Percentiles rank a stretch among this genome's conserved stretches.
Evolutionary conservation across 2,797 vertebrate species (phyloP).

Genomic region (Ceryle rudis): DNA sequence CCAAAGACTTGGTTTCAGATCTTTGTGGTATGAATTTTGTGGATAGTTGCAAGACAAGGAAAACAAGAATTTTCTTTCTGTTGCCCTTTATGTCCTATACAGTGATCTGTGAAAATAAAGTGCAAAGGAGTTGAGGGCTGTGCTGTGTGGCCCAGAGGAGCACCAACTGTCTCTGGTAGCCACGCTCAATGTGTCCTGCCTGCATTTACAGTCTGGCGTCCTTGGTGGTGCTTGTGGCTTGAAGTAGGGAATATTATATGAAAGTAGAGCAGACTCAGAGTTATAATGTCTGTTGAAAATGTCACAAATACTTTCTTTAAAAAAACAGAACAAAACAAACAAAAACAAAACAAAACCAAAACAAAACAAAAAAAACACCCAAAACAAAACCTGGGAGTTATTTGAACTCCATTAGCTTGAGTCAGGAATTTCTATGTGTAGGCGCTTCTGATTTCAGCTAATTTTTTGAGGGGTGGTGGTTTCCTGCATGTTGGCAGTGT

Average conservation of each 20-base stretch:
- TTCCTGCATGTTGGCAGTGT: not conserved
- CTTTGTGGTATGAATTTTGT: not conserved
- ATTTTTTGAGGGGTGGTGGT: not conserved
- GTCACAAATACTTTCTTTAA: not conserved
- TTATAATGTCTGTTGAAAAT: not conserved
- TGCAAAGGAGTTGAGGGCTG: not conserved
- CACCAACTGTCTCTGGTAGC: not conserved
- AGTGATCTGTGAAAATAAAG: not conserved
- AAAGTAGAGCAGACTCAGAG: not conserved
- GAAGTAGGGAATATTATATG: not conserved
- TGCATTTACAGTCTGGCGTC: not conserved
- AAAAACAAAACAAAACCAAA: not conserved
- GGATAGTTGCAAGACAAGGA: not conserved
- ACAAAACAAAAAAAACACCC: not conserved
- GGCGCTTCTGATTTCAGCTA: not conserved
- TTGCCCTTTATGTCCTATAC: accelerated
- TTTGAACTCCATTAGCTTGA: not conserved
- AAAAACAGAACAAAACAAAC: no score
- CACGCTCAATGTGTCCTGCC: accelerated
- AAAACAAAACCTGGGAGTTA: not conserved
- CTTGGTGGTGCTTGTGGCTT: not conserved
- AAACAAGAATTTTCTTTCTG: not conserved
- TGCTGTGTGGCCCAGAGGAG: accelerated
- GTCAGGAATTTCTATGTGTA: not conserved
- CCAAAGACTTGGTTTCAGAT: not conserved